Conservation (phyloP, 1,140 invertebrate species). For the Saccostrea cuccullata region DNA sequence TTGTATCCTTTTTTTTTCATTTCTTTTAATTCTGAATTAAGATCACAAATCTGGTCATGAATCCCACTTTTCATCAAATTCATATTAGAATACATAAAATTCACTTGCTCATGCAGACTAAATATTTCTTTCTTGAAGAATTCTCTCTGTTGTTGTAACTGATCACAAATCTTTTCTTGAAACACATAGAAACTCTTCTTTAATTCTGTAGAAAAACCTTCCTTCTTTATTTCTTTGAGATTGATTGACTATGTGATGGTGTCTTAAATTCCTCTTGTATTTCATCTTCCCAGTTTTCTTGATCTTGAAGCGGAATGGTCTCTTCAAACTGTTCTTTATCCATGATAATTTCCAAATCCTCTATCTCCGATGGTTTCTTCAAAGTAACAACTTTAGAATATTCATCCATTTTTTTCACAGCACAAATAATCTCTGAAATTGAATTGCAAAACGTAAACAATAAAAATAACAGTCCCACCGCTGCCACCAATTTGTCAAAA, state of each 20-base stretch:
- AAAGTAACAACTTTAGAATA: conserved; percentile 16
- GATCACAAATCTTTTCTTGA: background rate
- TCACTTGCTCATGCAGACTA: background rate
- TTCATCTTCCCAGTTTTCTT: background rate
- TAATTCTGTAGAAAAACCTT: background rate
- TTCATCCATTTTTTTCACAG: too few relatives aligned
- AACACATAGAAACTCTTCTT: background rate
- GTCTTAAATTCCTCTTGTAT: background rate
- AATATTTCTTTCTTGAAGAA: background rate
- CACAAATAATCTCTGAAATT: too few relatives aligned
- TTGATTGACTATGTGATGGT: background rate
- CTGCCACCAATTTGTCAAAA: conserved; percentile 9
- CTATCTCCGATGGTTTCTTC: background rate
- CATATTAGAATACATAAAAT: background rate
- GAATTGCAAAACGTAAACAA: too few relatives aligned
- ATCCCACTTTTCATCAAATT: conserved; percentile 4
- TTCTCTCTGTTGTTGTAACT: background rate
- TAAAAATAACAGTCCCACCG: background rate
- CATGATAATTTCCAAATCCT: background rate
- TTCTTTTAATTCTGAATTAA: background rate
- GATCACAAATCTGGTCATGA: background rate
- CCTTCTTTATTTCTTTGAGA: background rate
- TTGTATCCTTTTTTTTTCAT: background rate
- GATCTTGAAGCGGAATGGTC: background rate
- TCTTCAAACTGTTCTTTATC: background rate